A percentile compares a stretch with the other conserved stretches of the same genome.
phyloP scores from a whole-genome alignment of 92 coral and sea anemone genomes.

The Anthopleura xanthogrammica region DNA sequence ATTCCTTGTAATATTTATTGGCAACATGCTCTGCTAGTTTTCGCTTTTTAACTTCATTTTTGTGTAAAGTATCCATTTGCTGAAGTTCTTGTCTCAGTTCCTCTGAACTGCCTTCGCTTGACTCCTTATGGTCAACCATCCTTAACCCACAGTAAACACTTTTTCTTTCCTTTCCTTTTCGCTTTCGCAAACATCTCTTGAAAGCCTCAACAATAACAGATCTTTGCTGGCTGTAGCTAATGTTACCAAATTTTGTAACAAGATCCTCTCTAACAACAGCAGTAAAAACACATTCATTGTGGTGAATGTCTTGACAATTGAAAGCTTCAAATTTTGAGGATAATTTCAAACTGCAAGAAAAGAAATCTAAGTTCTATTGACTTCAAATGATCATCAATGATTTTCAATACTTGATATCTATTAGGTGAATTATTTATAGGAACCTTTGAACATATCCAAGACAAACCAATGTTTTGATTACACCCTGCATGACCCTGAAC shows the following conservation, averaged over 20 bases:
- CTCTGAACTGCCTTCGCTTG: too few species aligned
- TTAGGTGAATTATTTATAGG: too few species aligned
- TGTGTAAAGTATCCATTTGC: background rate
- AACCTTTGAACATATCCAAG: too few species aligned
- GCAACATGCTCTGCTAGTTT: slow-evolving; percentile 16
- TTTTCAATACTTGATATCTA: too few species aligned
- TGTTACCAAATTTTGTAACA: slow-evolving; percentile 2
- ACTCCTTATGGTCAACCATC: background rate
- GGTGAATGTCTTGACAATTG: background rate
- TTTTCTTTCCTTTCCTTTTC: background rate
- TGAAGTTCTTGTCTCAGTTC: too few species aligned
- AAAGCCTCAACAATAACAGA: background rate
- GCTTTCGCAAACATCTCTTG: background rate
- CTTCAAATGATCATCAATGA: background rate
- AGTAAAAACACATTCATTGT: background rate
- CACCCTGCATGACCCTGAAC: too few species aligned
- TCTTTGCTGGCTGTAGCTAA: background rate
- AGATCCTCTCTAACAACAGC: background rate
- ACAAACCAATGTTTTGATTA: too few species aligned
- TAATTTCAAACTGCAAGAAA: background rate
- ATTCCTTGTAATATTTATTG: slow-evolving; percentile 15
- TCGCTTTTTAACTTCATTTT: slow-evolving; percentile 1
- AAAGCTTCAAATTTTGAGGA: background rate
- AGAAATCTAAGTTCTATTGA: background rate
- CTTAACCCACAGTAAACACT: background rate